These are phyloP conservation scores for Heliocidaris tuberculata DNA, from an alignment of 35 echinoderm and acorn worm genomes.

Conservation along the genomic window DNA sequence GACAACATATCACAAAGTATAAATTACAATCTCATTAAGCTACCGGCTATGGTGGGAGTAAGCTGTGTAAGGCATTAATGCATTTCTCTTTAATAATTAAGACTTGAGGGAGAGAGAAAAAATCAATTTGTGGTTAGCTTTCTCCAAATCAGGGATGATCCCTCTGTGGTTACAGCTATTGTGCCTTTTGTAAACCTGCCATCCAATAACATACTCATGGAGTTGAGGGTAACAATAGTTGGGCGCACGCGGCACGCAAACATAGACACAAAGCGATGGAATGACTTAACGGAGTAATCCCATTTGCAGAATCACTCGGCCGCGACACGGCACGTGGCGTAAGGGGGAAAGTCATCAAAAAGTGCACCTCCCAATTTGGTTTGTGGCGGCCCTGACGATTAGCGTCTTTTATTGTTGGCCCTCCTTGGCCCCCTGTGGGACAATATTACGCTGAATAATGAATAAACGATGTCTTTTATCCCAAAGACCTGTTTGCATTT, in stretches of 20 bases:
- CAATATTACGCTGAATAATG: background rate
- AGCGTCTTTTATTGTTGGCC: background rate
- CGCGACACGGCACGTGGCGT: background rate
- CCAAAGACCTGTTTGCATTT: background rate
- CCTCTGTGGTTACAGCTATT: background rate
- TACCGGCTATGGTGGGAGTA: background rate
- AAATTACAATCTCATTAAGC: background rate
- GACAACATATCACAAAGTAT: background rate
- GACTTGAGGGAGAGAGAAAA: background rate
- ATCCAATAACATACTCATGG: background rate
- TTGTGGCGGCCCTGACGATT: background rate
- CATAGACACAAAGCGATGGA: slow-evolving; percentile 18
- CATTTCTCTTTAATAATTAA: background rate
- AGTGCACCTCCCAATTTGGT: slow-evolving; percentile 25
- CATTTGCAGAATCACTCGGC: background rate
- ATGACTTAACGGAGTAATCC: slow-evolving; percentile 19
- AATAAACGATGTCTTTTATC: background rate
- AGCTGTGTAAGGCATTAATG: background rate
- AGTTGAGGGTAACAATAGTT: background rate
- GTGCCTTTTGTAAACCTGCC: background rate
- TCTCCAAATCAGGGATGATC: background rate
- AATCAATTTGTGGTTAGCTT: slow-evolving; percentile 5
- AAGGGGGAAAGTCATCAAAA: slow-evolving; percentile 1
- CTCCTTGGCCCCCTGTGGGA: background rate
- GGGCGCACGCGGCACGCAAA: background rate